Percentiles rank a stretch among this genome's conserved stretches.
Conservation (phyloP, 1,140 invertebrate species). For the Drosophila busckii region DNA sequence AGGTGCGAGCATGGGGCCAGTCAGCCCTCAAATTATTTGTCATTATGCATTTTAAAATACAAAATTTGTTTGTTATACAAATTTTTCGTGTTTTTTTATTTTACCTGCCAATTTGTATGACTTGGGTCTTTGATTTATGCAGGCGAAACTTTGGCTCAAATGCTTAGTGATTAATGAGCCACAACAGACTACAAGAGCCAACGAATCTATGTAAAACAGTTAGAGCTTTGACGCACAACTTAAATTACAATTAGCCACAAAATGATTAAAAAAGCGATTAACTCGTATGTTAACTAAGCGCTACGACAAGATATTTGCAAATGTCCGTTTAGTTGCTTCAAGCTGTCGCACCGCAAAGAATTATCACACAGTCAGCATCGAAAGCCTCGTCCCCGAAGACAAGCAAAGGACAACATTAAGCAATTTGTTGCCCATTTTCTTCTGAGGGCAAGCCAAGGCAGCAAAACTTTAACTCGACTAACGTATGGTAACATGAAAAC, state of each 20-base stretch:
- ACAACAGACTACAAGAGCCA: too few relatives aligned
- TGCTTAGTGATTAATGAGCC: too few relatives aligned
- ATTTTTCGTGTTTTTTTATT: slow-evolving; percentile 32
- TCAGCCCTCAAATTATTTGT: slow-evolving; percentile 42
- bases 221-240: slow-evolving; percentile 2
- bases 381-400: slow-evolving; percentile 26
- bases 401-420: slow-evolving; percentile 34
- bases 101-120: slow-evolving; percentile 6
- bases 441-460: too few relatives aligned
- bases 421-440: slow-evolving; percentile 58
- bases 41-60: slow-evolving; percentile 40
- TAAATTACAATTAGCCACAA: slow-evolving; percentile 54
- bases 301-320: too few relatives aligned
- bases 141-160: too few relatives aligned
- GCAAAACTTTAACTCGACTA: too few relatives aligned
- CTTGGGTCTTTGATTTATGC: slow-evolving; percentile 10
- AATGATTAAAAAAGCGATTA: slow-evolving; percentile 43
- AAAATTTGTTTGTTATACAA: too few relatives aligned
- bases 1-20: slow-evolving; percentile 35
- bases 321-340: too few relatives aligned
- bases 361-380: too few relatives aligned
- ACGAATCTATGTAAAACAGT: slow-evolving; percentile 30
- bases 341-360: too few relatives aligned
- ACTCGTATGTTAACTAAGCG: too few relatives aligned
- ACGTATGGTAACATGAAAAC: slow-evolving; percentile 39